Evolutionary conservation across 2,888 invertebrate species (phyloP), one percentile per base, ranked within the genome.

Genomic region (Leptinotarsa juncta): DNA sequence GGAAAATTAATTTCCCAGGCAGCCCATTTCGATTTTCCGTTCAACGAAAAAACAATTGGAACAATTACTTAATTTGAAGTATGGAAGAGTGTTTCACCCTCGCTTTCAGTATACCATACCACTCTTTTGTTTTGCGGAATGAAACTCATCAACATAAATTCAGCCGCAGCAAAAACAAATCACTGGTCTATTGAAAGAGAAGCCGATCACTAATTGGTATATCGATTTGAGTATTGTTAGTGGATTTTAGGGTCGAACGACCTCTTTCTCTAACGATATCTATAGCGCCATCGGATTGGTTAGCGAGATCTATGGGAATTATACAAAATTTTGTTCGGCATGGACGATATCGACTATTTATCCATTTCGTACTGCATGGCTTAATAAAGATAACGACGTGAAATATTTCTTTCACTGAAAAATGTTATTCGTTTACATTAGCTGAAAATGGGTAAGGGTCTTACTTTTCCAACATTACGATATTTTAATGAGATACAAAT

Each of bases 161-260:
- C 42, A 62, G 42, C 62, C 3, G 66, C 68, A 60, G 74, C 62
- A 65, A 67, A 69, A 73, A 73, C 69, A 73, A 70, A 73, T 70
- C 74, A 55, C 67, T 62, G 42, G 57, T 23, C 68, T 50, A 68
- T 57, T 71, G 74, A 67, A 69, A 74, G 74, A 65, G 74, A 71
- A 71, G 67, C 74, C 74, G 71, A 74, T 74, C 74, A 48, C 74
- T 74, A 74, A 74, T 74, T 71, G 74, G 71, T 74, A 65, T 71
- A 74, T 74, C 74, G 74, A 74, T 74, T 71, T 65, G 48, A 18
- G 68, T 53, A 53, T 53, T 18, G 68, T 55, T 68, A 68, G 68
- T 57, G 55, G 42, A 62, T 62, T 62, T 62, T 62, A 42, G 42
- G 62, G 62, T 62, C 16, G 62, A 42, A 10, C n/a, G 42, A 62